These are phyloP conservation scores for Danio albolineatus DNA, from an alignment of 2,797 vertebrate genomes.

Conservation along the genomic window DNA sequence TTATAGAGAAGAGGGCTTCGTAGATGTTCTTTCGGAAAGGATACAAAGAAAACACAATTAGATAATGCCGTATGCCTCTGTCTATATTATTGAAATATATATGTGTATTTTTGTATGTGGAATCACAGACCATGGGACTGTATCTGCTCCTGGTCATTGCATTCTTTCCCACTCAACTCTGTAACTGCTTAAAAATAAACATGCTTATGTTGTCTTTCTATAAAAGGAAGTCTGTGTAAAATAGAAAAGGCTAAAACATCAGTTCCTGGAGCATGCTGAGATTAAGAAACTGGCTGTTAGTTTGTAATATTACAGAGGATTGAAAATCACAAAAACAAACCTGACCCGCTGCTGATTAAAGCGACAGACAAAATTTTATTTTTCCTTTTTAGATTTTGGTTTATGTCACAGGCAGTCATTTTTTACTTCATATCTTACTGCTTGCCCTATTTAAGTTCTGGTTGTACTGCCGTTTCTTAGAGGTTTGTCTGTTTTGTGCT, in stretches of 20 bases:
- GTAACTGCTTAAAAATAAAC: slow-evolving; percentile 19
- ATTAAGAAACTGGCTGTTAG: neutral
- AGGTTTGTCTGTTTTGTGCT: too few relatives aligned
- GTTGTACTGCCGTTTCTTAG: too few relatives aligned
- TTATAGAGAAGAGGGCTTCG: neutral
- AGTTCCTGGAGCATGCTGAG: slow-evolving; percentile 1
- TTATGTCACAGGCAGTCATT: neutral
- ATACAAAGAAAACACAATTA: neutral
- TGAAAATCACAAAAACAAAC: slow-evolving; percentile 7
- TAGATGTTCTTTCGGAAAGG: slow-evolving; percentile 1
- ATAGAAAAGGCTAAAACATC: neutral
- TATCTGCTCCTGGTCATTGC: slow-evolving; percentile 7
- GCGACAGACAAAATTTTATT: neutral
- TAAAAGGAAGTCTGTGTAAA: slow-evolving; percentile 10
- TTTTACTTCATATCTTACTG: too few relatives aligned
- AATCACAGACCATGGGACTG: neutral
- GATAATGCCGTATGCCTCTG: neutral
- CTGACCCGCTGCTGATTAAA: too few relatives aligned
- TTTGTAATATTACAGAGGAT: neutral
- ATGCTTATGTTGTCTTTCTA: slow-evolving; percentile 8
- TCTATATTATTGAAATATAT: too few relatives aligned
- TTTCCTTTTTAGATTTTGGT: neutral
- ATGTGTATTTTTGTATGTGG: neutral
- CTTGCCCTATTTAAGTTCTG: too few relatives aligned
- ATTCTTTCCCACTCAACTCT: neutral